Base-by-base conservation (phyloP, 2,888 invertebrate species). In the Chrysodeixis includens region DNA sequence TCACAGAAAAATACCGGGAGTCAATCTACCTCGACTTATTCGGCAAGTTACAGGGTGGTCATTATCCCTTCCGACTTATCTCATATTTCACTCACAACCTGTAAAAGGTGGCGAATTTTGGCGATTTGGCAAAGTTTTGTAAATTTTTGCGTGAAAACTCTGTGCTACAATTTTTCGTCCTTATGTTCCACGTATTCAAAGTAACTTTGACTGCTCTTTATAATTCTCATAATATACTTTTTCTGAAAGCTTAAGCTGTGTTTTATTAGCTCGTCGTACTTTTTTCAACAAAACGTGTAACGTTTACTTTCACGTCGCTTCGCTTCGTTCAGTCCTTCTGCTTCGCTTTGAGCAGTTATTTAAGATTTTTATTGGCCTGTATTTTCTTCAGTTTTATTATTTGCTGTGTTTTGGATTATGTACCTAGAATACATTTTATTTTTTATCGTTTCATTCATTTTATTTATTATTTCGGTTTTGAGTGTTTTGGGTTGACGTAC, bases 21-120 rank as follows among this genome's bases (percentile, higher is more conserved):
- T 55, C 51, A 20, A 52, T 44, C 9, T 65, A 18, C 32, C 32
- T 64, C 22, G 53, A 35, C 66, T 71, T 35, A 66, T 61, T 49
- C 18, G 10, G 56, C 12, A 40, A 59, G 52, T 57, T 59, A 52
- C 58, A 20, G 16, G 44, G 55, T 54, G 52, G 69, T 69, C 79
- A 69, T 74, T 78, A 77, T 74, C 69, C 69, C 32, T 72, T 62
- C 30, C 51, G 32, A 40, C 32, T 55, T 55, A 58, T 30, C 62
- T 63, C 58, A 71, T 68, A 77, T 74, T 66, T 77, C 71, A 71
- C 18, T 49, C 44, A 64, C 46, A 44, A 46, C 20, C 46, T 51
- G 14, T n/a, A 52, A 64, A 58, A 55, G 55, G 40, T n/a, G 52
- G 57, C 8, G 18, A 49, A 61, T 66, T 66, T 64, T 40, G 61